Evolutionary conservation across 2,797 vertebrate species (phyloP), one percentile per base, ranked within the genome.

Genomic region (Schizopygopsis malacanthus): DNA sequence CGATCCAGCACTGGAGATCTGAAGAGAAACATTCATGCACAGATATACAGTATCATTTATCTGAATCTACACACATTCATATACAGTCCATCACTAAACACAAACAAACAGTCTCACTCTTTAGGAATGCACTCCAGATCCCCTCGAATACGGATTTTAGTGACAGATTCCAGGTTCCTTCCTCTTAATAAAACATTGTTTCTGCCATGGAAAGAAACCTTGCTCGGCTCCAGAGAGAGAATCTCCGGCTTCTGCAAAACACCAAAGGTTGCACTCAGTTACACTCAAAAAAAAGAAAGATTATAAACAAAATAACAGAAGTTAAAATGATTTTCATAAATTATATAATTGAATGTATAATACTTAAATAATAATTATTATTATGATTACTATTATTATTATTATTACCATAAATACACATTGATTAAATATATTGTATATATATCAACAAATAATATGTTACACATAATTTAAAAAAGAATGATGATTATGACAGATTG

Each of bases 161-260:
- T 95, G n/a, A 96, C 95, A 7, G 3, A 39, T 3, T 87, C 84
- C n/a, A 99, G 96, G 92, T 98, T 96, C n/a, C 25, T 73, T 89
- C 97, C 98, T 0, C 76, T 96, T 88, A 98, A 88, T 72, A 91
- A 86, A 15, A 95, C 94, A 0, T 94, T 90, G 85, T 95, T 97
- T 92, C 94, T 96, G 71, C 98, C 97, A 61, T 96, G 89, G 50
- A 95, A 94, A 39, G 97, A 97, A 91, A 97, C 93, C 37, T 92
- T 91, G 70, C 88, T 89, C 85, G 96, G 97, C 61, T 90, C 85
- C 83, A 99, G 93, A 89, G 95, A 96, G 67, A 89, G 84, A 90
- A 97, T 94, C 89, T 96, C 91, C 16, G 83, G 75, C 39, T 41
- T 0, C 61, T 83, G 6, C 72, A 15, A 22, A 2, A 71, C 25